A percentile compares a stretch with the other conserved stretches of the same genome.
Evolutionary conservation across 92 coral and sea anemone species (phyloP).

Genomic region (Zoanthus sansibaricus): DNA sequence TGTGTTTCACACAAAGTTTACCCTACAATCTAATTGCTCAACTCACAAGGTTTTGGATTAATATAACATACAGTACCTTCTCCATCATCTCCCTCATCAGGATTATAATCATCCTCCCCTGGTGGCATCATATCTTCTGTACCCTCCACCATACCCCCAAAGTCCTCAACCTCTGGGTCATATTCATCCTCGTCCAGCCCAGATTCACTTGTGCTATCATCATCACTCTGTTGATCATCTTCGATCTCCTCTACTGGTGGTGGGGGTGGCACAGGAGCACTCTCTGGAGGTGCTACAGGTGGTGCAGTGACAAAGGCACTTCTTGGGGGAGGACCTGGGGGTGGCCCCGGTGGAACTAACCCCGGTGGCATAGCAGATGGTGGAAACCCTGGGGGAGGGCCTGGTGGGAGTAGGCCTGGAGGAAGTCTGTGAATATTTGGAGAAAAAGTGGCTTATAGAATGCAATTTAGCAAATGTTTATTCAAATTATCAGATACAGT

Average conservation of each 20-base stretch:
- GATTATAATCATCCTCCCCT: constrained; percentile 56
- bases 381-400: constrained; percentile 61
- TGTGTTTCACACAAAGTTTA: not conserved
- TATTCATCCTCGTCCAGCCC: constrained; percentile 92
- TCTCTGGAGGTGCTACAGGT: constrained; percentile 9
- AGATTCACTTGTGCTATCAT: constrained; percentile 90
- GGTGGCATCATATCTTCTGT: constrained; percentile 49
- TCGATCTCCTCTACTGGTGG: constrained; percentile 48
- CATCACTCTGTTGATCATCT: constrained; percentile 74
- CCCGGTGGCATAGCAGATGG: constrained; percentile 79
- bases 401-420: constrained; percentile 76
- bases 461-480: not conserved
- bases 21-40: not conserved
- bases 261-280: constrained; percentile 7
- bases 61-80: constrained; percentile 48
- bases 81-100: constrained; percentile 53
- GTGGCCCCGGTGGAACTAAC: constrained; percentile 67
- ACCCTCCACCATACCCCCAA: constrained; percentile 47
- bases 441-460: not conserved
- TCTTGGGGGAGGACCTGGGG: constrained; percentile 75
- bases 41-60: not conserved
- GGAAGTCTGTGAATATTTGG: constrained; percentile 65
- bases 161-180: constrained; percentile 72
- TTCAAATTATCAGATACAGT: not conserved
- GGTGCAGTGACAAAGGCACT: constrained; percentile 37